These are phyloP conservation scores for Mionectes macconnelli DNA, from an alignment of 2,113 vertebrate species.

Conservation along the genomic window DNA sequence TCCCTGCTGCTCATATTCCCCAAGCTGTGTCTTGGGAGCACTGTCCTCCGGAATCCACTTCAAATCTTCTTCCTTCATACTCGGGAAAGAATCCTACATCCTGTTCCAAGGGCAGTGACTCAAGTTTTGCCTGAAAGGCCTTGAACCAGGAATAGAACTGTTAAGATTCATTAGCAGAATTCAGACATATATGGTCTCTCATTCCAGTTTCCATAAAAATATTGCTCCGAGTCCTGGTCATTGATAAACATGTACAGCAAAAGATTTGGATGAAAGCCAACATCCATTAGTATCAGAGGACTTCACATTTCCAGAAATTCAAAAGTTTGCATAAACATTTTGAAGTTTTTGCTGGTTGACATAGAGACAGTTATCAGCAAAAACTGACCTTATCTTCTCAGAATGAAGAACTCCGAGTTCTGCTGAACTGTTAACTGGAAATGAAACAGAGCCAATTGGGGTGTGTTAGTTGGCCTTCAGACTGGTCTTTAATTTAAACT, in stretches of 20 bases:
- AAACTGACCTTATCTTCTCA: neutral
- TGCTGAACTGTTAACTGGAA: neutral
- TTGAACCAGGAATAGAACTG: neutral
- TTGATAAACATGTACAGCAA: neutral
- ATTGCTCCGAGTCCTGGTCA: neutral
- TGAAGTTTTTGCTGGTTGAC: neutral
- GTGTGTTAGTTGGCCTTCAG: neutral
- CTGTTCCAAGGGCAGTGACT: accelerated
- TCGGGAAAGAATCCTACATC: neutral
- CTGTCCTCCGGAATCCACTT: accelerated
- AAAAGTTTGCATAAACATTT: neutral
- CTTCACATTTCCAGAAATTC: neutral
- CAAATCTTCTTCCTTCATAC: neutral
- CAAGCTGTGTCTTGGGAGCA: neutral
- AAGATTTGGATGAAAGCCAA: neutral
- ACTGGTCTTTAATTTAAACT: neutral
- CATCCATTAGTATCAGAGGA: neutral
- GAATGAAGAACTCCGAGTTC: neutral
- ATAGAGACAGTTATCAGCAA: neutral
- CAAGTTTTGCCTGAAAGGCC: neutral
- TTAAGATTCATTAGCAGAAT: neutral
- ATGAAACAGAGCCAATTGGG: neutral
- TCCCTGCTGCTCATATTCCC: neutral
- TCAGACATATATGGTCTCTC: neutral
- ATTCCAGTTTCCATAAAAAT: neutral